Base-by-base conservation (phyloP, 2,113 vertebrate genomes). In the Sinocyclocheilus anophthalmus region DNA sequence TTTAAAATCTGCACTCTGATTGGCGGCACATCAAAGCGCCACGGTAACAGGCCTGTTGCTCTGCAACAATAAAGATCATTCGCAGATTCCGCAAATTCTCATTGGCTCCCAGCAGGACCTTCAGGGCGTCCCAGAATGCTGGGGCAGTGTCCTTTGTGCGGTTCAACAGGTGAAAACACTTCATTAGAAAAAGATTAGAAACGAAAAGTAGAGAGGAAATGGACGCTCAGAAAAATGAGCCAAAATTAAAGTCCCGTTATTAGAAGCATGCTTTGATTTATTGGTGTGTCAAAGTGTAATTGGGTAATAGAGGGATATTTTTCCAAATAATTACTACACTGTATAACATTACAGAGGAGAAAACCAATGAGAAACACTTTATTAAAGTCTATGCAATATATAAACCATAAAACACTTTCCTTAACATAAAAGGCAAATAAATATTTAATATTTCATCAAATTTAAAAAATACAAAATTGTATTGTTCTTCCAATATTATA, bases 11-110 rank as follows among this genome's bases (percentile, higher is more conserved):
- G 79, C 63, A n/a, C 81, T 76, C 85, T 84, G 87, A 87, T 88
- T 90, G 89, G 87, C 87, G 79, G 39, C 86, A 89, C 89, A 81
- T 90, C 90, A 91, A 91, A 90, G 88, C 67, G 1, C n/a, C 70
- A 78, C 81, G 79, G 87, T 85, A 89, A 87, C 88, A 72, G 85
- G 78, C 76, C 85, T 80, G 85, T 79, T 85, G 79, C 83, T 87
- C 86, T 24, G 75, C 87, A 89, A 88, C 88, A 89, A 89, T 90
- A 89, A 90, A 88, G 85, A 88, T 87, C 83, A 85, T 86, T 90
- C 76, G 84, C 84, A 89, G 79, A 87, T 81, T 84, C 76, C 70
- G 70, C 82, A 79, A 84, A 78, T 61, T 83, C 87, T 87, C 65
- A 89, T 88, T 91, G 89, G 88, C 88, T 78, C 85, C 69, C 88